Conservation (phyloP, 2,797 vertebrate genomes). For the Garrulus glandarius region DNA sequence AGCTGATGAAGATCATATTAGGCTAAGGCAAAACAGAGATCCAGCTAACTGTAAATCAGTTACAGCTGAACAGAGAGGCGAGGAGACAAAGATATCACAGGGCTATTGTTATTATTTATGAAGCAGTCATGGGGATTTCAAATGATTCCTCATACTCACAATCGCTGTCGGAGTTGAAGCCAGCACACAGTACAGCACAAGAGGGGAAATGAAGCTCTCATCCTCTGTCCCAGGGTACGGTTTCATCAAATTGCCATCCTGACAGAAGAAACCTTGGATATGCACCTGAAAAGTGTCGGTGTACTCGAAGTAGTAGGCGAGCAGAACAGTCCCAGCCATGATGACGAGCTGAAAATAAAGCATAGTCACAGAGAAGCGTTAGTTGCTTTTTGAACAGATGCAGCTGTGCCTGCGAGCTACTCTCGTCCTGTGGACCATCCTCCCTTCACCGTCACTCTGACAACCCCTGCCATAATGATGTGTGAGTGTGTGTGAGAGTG, state of each 20-base stretch:
- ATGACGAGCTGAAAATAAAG: conserved; percentile 96
- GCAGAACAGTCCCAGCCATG: conserved; percentile 94
- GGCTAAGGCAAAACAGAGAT: not conserved
- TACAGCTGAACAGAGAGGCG: not conserved
- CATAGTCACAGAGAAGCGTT: conserved; percentile 76
- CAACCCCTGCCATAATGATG: not conserved
- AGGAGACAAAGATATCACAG: not conserved
- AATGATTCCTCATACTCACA: conserved; percentile 81
- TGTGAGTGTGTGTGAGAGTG: not conserved
- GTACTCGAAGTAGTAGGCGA: conserved; percentile 98
- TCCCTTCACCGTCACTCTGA: conserved; percentile 52
- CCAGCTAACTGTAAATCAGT: not conserved
- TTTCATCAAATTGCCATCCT: conserved; percentile 96
- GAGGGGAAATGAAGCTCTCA: conserved; percentile 91
- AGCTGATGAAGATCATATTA: conserved; percentile 13
- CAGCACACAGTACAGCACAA: conserved; percentile 94
- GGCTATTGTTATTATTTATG: not conserved
- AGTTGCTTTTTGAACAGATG: conserved; percentile 55
- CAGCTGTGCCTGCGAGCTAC: conserved; percentile 35
- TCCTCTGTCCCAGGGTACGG: conserved; percentile 93
- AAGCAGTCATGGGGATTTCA: not conserved
- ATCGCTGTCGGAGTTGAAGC: conserved; percentile 89
- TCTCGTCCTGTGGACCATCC: conserved; percentile 10
- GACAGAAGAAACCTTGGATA: conserved; percentile 98
- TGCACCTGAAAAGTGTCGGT: conserved; percentile 94